Percentiles rank a stretch among this genome's conserved stretches.
phyloP scores from a whole-genome alignment of 2,113 vertebrate species.

The Apus apus region DNA sequence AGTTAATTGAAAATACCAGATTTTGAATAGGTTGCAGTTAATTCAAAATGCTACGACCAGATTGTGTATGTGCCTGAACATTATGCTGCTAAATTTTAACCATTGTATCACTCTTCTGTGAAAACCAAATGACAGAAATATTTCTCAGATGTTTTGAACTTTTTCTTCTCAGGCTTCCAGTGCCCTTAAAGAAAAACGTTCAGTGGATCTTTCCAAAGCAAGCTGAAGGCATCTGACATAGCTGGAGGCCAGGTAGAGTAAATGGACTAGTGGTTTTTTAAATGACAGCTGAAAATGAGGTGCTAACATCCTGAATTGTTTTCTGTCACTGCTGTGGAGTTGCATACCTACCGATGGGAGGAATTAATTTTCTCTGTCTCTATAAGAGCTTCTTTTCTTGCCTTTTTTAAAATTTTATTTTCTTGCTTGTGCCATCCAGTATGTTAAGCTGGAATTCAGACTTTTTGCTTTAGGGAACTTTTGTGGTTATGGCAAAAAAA shows the following conservation, averaged over 20 bases:
- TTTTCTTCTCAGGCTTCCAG: not conserved
- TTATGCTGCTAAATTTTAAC: not conserved
- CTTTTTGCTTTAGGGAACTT: not conserved
- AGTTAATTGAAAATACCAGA: slow-evolving; percentile 57
- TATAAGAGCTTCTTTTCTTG: not conserved
- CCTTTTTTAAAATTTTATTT: too few species aligned
- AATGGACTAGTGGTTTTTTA: not conserved
- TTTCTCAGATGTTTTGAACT: not conserved
- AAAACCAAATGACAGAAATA: not conserved
- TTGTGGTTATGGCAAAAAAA: not conserved
- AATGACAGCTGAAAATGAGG: slow-evolving; percentile 29
- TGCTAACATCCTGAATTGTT: not conserved
- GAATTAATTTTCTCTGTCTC: not conserved
- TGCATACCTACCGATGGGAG: not conserved
- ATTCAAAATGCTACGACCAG: slow-evolving; percentile 16
- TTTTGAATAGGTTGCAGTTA: slow-evolving; percentile 55
- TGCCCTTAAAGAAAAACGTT: not conserved
- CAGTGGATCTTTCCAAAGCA: not conserved
- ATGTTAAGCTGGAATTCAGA: not conserved
- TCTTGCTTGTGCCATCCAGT: not conserved
- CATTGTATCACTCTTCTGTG: not conserved
- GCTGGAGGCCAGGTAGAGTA: not conserved
- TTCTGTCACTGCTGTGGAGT: not conserved
- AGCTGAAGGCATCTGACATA: not conserved
- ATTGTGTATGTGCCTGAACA: not conserved